phyloP scores from a whole-genome alignment of 2,888 invertebrate species.

The Lottia gigantea region DNA sequence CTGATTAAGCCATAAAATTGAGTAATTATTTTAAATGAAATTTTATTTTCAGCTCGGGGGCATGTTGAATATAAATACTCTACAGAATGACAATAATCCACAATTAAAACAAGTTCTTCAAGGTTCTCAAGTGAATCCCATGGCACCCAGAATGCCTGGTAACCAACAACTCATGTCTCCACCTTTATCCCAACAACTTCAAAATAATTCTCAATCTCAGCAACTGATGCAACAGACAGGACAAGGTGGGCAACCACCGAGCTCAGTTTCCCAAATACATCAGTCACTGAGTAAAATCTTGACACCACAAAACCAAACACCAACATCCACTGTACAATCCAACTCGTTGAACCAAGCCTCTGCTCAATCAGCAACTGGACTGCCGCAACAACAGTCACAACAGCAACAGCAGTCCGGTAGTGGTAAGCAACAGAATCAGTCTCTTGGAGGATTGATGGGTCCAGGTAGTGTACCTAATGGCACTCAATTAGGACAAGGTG shows the following conservation, averaged over 20 bases:
- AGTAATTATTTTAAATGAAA: no score
- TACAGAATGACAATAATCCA: neutral
- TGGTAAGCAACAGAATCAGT: no score
- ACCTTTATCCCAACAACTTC: slow-evolving; percentile 5
- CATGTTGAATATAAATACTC: neutral
- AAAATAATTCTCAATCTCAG: neutral
- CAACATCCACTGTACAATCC: neutral
- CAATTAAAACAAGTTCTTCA: slow-evolving; percentile 4
- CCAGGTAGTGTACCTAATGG: neutral
- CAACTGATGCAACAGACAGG: no score
- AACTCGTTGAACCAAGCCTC: neutral
- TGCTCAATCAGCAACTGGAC: no score
- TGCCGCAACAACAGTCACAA: no score
- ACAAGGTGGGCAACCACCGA: neutral
- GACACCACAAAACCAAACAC: neutral
- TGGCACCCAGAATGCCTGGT: slow-evolving; percentile 1
- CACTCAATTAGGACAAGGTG: neutral
- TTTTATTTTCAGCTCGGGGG: no score
- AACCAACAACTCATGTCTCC: slow-evolving; percentile 1
- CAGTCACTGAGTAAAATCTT: neutral
- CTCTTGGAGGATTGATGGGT: no score
- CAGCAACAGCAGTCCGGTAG: no score
- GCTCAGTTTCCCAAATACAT: neutral
- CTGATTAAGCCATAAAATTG: no score
- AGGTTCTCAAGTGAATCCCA: neutral